Conservation (phyloP, 1,140 invertebrate species). For the Dryas iulia region DNA sequence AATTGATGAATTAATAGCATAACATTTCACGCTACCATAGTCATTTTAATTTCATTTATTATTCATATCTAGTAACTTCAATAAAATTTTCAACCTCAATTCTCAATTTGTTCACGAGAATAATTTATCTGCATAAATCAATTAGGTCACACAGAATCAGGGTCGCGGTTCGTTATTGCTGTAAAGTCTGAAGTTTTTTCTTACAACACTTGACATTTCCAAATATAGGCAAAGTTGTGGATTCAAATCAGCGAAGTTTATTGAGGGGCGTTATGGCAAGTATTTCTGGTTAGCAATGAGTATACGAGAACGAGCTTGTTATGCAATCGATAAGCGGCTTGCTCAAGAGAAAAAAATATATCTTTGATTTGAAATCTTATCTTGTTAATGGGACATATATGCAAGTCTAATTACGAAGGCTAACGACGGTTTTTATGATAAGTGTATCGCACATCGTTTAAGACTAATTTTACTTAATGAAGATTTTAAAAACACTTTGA, state of each 20-base stretch:
- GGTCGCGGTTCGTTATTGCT: slow-evolving; percentile 8
- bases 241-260: slow-evolving; percentile 14
- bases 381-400: neutral
- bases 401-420: neutral
- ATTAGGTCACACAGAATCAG: slow-evolving; percentile 25
- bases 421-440: neutral
- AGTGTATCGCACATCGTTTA: neutral
- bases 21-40: neutral
- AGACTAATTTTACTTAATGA: neutral
- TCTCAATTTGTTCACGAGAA: slow-evolving; percentile 9
- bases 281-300: slow-evolving; percentile 29
- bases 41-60: neutral
- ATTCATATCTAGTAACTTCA: neutral
- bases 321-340: slow-evolving; percentile 8
- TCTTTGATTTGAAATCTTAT: neutral
- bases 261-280: slow-evolving; percentile 14
- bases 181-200: slow-evolving; percentile 11
- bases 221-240: slow-evolving; percentile 22
- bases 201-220: slow-evolving; percentile 21
- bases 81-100: neutral
- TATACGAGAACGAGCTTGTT: slow-evolving; percentile 22
- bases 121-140: slow-evolving; percentile 33
- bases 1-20: too few species aligned
- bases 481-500: neutral
- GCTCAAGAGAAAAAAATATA: neutral